These are phyloP conservation scores for Apostichopus leukothele DNA, from an alignment of 53 echinoderm and acorn worm genomes.

Conservation along the genomic window DNA sequence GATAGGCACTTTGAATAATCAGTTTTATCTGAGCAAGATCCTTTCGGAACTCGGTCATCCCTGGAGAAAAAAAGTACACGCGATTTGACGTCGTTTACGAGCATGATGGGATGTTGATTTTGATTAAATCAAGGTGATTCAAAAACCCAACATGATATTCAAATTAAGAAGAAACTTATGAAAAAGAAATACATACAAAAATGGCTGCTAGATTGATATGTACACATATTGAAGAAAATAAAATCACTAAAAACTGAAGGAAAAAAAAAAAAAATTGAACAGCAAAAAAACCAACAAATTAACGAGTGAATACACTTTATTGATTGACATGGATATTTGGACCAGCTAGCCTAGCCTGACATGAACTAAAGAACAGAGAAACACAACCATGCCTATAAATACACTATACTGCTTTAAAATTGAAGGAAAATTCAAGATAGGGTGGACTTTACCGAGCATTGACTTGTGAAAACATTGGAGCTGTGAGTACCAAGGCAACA, in stretches of 20 bases:
- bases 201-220: conserved; percentile 7
- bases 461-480: background rate
- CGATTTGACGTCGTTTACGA: conserved; percentile 2
- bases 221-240: conserved; percentile 42
- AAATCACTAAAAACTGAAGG: background rate
- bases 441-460: background rate
- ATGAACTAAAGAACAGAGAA: background rate
- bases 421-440: background rate
- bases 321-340: conserved; percentile 5
- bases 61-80: conserved; percentile 37
- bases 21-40: conserved; percentile 12
- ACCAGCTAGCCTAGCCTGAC: conserved; percentile 25
- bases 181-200: conserved; percentile 13
- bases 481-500: background rate
- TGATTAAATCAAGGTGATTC: conserved; percentile 18
- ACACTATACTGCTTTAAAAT: conserved; percentile 4
- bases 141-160: conserved; percentile 25
- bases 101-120: conserved; percentile 28
- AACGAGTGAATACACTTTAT: conserved; percentile 15
- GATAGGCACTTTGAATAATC: conserved; percentile 47
- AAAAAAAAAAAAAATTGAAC: conserved; percentile 19
- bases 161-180: background rate
- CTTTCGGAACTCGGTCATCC: conserved; percentile 9
- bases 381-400: conserved; percentile 44
- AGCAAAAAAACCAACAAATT: too few relatives aligned